A percentile compares a stretch with the other conserved stretches of the same genome.
phyloP scores from a whole-genome alignment of 2,888 invertebrate genomes.

The Tipula lateralis region DNA sequence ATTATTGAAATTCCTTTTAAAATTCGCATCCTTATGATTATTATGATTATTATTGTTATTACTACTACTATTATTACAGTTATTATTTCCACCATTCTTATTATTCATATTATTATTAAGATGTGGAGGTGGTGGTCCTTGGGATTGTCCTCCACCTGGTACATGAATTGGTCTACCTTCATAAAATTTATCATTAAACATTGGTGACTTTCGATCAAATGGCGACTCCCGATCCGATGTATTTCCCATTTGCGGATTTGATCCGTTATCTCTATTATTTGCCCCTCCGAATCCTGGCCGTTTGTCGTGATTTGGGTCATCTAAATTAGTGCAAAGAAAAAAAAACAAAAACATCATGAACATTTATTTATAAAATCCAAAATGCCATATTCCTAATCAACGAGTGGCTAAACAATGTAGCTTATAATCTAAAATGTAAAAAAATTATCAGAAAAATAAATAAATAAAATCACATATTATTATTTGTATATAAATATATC shows the following conservation, averaged over 20 bases:
- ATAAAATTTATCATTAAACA: not conserved
- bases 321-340: not conserved
- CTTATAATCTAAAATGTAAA: not conserved
- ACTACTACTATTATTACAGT: not conserved
- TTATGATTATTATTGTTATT: not conserved
- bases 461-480: not conserved
- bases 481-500: not conserved
- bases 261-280: not conserved
- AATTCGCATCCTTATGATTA: slow-evolving; percentile 12
- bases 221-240: not conserved
- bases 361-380: not conserved
- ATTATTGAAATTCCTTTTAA: not conserved
- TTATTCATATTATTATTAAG: not conserved
- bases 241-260: not conserved
- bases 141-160: not conserved
- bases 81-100: not conserved
- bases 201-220: not conserved
- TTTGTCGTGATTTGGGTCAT: not conserved
- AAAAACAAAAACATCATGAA: not conserved
- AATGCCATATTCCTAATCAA: not conserved
- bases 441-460: not conserved
- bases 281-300: not conserved
- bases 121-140: not conserved
- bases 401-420: not conserved
- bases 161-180: slow-evolving; percentile 3